These are phyloP conservation scores for Quadroppia sp. DNA, from an alignment of 2,888 invertebrate genomes.

Conservation along the genomic window DNA sequence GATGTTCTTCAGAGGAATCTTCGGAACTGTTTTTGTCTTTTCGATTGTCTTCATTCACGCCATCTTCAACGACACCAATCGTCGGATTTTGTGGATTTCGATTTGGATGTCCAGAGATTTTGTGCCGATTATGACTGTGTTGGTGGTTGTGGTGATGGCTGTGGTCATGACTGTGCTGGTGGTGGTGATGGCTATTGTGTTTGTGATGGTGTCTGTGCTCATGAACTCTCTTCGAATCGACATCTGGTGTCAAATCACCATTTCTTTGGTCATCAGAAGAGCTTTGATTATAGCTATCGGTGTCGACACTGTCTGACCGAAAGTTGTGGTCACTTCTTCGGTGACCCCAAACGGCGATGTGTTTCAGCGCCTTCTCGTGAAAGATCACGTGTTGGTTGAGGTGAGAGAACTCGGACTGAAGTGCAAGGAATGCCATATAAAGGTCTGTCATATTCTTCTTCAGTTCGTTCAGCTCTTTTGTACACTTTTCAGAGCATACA, in stretches of 20 bases:
- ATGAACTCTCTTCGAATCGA: neutral
- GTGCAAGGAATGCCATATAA: neutral
- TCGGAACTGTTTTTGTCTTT: slow-evolving; percentile 2
- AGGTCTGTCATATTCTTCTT: slow-evolving; percentile 32
- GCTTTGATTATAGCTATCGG: neutral
- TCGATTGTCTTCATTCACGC: neutral
- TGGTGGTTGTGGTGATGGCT: slow-evolving; percentile 8
- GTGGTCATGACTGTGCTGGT: neutral
- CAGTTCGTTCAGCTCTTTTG: neutral
- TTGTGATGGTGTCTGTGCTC: neutral
- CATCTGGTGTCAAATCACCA: neutral
- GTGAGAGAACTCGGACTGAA: slow-evolving; percentile 9
- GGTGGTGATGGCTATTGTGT: slow-evolving; percentile 19
- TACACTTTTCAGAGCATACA: neutral
- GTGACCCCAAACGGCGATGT: slow-evolving; percentile 29
- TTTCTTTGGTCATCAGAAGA: neutral
- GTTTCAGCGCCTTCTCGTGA: slow-evolving; percentile 35
- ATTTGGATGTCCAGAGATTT: neutral
- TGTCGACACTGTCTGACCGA: neutral
- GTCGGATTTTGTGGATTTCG: neutral
- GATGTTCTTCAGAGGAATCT: slow-evolving; percentile 7
- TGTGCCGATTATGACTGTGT: neutral
- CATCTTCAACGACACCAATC: neutral
- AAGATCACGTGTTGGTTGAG: slow-evolving; percentile 32
- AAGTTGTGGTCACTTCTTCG: neutral